Conservation (phyloP, 2,888 invertebrate species). For the Watsonalla binaria region DNA sequence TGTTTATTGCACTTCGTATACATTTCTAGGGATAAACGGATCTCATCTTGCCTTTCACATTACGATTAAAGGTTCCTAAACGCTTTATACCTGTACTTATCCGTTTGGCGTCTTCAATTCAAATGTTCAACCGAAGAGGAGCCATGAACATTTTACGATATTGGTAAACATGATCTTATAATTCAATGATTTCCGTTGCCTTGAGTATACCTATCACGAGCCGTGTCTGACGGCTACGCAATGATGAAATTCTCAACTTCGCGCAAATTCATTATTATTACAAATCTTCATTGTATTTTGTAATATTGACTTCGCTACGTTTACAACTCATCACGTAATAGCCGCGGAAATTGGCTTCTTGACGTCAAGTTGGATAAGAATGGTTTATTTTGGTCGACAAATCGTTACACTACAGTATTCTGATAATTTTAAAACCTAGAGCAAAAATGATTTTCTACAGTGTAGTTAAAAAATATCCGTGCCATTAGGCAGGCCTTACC, state of each 20-base stretch:
- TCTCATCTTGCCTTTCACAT: conserved; percentile 1
- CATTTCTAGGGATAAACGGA: conserved; percentile 5
- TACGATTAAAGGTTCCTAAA: conserved; percentile 8
- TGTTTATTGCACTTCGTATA: conserved; percentile 2
- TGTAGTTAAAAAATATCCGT: too few species aligned
- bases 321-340: not conserved
- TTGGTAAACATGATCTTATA: conserved; percentile 16
- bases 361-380: not conserved
- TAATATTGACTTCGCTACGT: not conserved
- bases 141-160: conserved; percentile 12
- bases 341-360: not conserved
- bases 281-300: not conserved
- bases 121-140: conserved; percentile 13
- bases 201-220: conserved; percentile 2
- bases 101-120: conserved; percentile 21
- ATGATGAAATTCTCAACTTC: not conserved
- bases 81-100: conserved; percentile 19
- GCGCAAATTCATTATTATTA: not conserved
- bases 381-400: too few species aligned
- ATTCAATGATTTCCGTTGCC: conserved; percentile 17
- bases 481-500: too few species aligned
- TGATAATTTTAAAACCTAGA: too few species aligned
- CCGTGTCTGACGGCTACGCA: not conserved
- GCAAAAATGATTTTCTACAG: too few species aligned
- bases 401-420: too few species aligned